A percentile compares a stretch with the other conserved stretches of the same genome.
phyloP scores from a whole-genome alignment of 2,888 invertebrate species.

The Pseudanteris insignis region DNA sequence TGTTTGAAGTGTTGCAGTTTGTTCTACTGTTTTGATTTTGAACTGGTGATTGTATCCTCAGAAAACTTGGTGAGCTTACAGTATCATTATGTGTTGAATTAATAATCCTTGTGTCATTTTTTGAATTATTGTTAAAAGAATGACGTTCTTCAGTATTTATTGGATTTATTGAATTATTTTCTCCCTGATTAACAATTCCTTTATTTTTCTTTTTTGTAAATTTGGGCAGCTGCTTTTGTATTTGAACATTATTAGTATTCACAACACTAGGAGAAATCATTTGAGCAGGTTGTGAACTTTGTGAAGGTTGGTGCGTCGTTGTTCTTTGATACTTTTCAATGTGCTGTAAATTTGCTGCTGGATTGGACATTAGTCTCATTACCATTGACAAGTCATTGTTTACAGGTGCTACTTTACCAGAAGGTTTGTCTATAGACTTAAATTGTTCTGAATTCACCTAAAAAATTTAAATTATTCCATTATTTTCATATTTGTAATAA shows the following conservation, averaged over 20 bases:
- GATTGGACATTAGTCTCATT: conserved; percentile 83
- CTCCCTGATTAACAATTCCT: conserved; percentile 4
- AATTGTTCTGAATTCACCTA: conserved; percentile 62
- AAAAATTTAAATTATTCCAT: too few relatives aligned
- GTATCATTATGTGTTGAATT: conserved; percentile 50
- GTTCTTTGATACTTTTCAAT: conserved; percentile 87
- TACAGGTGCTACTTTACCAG: conserved; percentile 62
- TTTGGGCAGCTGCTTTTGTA: too few relatives aligned
- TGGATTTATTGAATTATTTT: conserved; percentile 22
- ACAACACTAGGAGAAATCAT: conserved; percentile 31
- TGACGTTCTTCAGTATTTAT: neutral
- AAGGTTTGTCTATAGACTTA: conserved; percentile 59
- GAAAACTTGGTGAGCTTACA: conserved; percentile 57
- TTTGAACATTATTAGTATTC: conserved; percentile 42
- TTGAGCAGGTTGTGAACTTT: conserved; percentile 18
- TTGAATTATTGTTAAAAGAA: conserved; percentile 2
- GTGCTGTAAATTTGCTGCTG: conserved; percentile 83
- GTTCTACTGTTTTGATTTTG: conserved; percentile 24
- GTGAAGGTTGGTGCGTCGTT: conserved; percentile 72
- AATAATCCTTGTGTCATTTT: conserved; percentile 48
- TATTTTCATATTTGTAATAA: too few relatives aligned
- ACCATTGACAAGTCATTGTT: conserved; percentile 72
- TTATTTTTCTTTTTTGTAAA: conserved; percentile 50
- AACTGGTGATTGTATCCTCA: conserved; percentile 63
- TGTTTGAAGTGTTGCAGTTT: conserved; percentile 43